Evolutionary conservation across 2,797 vertebrate genomes (phyloP).

Genomic region (Carcharodon carcharias): DNA sequence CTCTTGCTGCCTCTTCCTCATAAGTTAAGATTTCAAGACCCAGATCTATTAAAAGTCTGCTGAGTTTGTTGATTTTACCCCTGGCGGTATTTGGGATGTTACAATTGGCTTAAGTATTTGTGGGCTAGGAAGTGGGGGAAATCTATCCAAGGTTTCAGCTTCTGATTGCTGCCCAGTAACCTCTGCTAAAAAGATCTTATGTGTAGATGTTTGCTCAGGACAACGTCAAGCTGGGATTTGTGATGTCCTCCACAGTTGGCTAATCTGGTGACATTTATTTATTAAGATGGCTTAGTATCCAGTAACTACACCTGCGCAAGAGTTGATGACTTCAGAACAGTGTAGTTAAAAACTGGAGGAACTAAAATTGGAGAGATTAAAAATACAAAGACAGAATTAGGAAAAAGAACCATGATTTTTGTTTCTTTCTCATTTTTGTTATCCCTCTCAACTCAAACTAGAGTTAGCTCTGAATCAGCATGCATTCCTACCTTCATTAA

Average conservation of each 20-base stretch:
- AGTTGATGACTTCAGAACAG: neutral
- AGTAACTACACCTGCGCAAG: neutral
- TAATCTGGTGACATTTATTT: neutral
- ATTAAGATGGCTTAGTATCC: neutral
- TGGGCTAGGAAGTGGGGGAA: neutral
- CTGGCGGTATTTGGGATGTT: neutral
- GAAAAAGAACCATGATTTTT: no score
- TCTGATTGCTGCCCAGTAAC: neutral
- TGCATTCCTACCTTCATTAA: neutral
- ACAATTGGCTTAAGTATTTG: neutral
- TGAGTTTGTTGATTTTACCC: neutral
- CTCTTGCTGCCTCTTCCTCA: neutral
- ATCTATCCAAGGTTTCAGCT: neutral
- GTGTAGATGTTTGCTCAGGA: neutral
- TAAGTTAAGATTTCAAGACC: neutral
- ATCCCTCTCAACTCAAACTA: neutral
- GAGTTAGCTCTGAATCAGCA: neutral
- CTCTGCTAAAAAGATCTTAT: neutral
- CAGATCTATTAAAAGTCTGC: neutral
- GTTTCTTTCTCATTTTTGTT: neutral
- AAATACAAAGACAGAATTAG: no score
- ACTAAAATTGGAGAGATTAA: no score
- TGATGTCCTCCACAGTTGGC: neutral
- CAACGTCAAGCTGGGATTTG: neutral
- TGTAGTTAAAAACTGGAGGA: neutral